phyloP scores from a whole-genome alignment of 2,797 vertebrate species.

The Tenualosa thibaudeaui region DNA sequence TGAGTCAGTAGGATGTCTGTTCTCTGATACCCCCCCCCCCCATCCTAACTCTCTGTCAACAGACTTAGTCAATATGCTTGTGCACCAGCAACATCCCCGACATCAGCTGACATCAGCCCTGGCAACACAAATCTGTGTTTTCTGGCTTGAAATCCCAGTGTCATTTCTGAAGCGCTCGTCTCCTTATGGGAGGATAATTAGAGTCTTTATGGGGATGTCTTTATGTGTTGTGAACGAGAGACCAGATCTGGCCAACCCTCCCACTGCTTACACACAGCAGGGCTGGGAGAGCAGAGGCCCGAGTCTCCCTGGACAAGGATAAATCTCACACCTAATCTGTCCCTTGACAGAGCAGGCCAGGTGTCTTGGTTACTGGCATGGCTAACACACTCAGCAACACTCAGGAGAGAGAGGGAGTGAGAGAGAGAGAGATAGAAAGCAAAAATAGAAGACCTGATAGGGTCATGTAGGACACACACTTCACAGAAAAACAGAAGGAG shows the following conservation, averaged over 20 bases:
- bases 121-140: background rate
- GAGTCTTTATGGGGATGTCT: background rate
- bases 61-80: background rate
- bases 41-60: background rate
- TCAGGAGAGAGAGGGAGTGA: background rate
- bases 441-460: too few relatives aligned
- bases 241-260: too few relatives aligned
- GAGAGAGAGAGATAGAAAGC: background rate
- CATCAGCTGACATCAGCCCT: background rate
- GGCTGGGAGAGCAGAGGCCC: background rate
- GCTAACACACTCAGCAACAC: too few relatives aligned
- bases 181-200: background rate
- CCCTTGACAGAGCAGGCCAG: background rate
- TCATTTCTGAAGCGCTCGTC: background rate
- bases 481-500: background rate
- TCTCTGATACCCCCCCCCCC: too few relatives aligned
- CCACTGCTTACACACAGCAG: background rate
- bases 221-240: background rate
- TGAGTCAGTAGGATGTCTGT: conserved; percentile 30
- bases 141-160: background rate
- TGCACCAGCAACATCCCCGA: background rate
- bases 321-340: background rate
- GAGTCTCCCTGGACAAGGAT: background rate
- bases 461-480: too few relatives aligned
- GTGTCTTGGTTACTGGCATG: background rate